Percentiles rank a stretch among this genome's conserved stretches.
phyloP scores from a whole-genome alignment of 2,888 invertebrate genomes.

The Creontiades dilutus region DNA sequence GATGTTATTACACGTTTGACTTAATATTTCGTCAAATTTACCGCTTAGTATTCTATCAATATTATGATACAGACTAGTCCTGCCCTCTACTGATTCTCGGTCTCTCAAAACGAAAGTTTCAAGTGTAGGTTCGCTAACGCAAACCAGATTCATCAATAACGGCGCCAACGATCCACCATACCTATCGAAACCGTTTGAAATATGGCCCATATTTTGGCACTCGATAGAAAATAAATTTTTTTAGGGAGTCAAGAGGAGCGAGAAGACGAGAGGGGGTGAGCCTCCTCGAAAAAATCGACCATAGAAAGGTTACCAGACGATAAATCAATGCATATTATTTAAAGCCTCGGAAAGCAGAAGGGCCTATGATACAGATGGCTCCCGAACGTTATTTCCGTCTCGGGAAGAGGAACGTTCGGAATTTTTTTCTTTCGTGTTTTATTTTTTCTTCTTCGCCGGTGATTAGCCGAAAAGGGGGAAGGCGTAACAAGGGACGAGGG shows the following conservation, averaged over 20 bases:
- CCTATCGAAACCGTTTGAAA: slow-evolving; percentile 8
- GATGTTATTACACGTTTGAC: too few relatives aligned
- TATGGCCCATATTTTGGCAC: slow-evolving; percentile 41
- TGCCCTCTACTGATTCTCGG: too few relatives aligned
- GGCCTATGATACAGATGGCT: slow-evolving; percentile 48
- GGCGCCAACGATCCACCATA: not conserved
- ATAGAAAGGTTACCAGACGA: slow-evolving; percentile 39
- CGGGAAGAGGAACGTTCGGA: slow-evolving; percentile 40
- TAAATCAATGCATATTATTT: slow-evolving; percentile 49
- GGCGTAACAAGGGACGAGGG: not conserved
- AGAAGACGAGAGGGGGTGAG: not conserved
- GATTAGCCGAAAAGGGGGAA: slow-evolving; percentile 36
- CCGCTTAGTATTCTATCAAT: too few relatives aligned
- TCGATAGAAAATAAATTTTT: not conserved
- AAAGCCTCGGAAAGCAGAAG: slow-evolving; percentile 30
- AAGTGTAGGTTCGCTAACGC: too few relatives aligned
- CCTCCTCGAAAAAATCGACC: slow-evolving; percentile 9
- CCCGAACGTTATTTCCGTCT: slow-evolving; percentile 19
- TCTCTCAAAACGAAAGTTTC: too few relatives aligned
- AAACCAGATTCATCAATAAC: not conserved
- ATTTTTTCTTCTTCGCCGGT: slow-evolving; percentile 1
- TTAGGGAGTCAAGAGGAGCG: not conserved
- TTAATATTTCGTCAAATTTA: too few relatives aligned
- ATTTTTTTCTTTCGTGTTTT: slow-evolving; percentile 40
- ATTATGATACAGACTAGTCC: too few relatives aligned